A percentile compares a stretch with the other conserved stretches of the same genome.
Evolutionary conservation across 1,140 invertebrate species (phyloP).

Genomic region (Bradynema listronoti): DNA sequence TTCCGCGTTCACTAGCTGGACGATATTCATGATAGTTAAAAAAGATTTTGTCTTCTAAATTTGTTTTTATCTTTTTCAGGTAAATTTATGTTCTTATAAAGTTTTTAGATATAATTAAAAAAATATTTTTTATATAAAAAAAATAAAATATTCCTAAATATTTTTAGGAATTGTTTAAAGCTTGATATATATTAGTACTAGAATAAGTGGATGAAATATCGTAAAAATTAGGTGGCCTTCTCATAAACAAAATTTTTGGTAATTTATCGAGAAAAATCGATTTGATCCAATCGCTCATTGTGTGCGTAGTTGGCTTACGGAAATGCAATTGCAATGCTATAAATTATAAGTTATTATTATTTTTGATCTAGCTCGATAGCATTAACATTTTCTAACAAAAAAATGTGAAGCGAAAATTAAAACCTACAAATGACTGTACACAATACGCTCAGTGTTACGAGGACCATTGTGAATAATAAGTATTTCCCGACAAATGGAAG

Average conservation of each 20-base stretch:
- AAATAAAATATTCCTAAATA: not conserved
- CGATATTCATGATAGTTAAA: constrained; percentile 9
- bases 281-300: constrained; percentile 81
- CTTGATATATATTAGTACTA: not conserved
- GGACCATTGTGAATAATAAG: constrained; percentile 96
- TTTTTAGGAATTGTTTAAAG: not conserved
- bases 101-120: not conserved
- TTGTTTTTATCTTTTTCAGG: not conserved
- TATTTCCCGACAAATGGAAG: constrained; percentile 92
- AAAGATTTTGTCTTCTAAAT: not conserved
- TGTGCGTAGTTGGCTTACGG: constrained; percentile 87
- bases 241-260: constrained; percentile 65
- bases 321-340: constrained; percentile 95
- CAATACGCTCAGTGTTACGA: constrained; percentile 93
- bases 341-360: constrained; percentile 8
- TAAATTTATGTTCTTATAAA: not conserved
- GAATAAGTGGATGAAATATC: constrained; percentile 3
- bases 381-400: too few relatives aligned
- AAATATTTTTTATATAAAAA: not conserved
- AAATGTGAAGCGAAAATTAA: constrained; percentile 78
- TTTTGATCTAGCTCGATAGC: constrained; percentile 7
- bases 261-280: constrained; percentile 79
- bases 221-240: constrained; percentile 46
- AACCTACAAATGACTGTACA: constrained; percentile 75
- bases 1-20: not conserved